Evolutionary conservation across 2,797 vertebrate genomes (phyloP), one percentile per base, ranked within the genome.

Genomic region (Catamblyrhynchus diadema): DNA sequence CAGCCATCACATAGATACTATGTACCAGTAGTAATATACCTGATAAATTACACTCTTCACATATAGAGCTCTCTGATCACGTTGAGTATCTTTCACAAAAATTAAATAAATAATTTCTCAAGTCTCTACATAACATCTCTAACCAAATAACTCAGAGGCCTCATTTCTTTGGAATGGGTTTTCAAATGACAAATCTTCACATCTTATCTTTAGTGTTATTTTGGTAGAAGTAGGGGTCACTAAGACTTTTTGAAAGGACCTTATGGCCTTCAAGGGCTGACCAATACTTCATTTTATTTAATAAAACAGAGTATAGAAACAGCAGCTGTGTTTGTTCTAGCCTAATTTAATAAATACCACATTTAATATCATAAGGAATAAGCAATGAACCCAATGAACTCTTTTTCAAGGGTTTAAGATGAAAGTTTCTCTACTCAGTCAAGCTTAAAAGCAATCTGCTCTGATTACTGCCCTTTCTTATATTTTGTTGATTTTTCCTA

Each of bases 1-100:
- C 41, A 79, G 75, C 33, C 89, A 84, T 93, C 95, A 81, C 61
- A 88, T 18, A 88, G 69, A 90, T 67, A 41, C 30, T 51, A 67
- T 1, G 1, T 42, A 90, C 84, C 70, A 69, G 61, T 37, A 93
- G 69, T 41, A 90, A 77, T 57, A 32, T 3, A 84, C 56, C 89
- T 95, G 89, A 96, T 45, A 70, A 94, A 96, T 78, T 78, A 93
- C 11, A 12, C 74, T 74, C 28, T 74, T 88, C 33, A 19, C n/a
- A 53, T 32, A 81, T 16, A 74, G 54, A 94, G 32, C 50, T 87
- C 93, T 95, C 90, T 95, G 69, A 95, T 74, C 42, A 92, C 95
- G 64, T 14, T 82, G 73, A 95, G 81, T 81, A 95, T 62, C 79
- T 69, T 72, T 86, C 47, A 94, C 5, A 17, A 82, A 74, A 77